Conservation (phyloP, 2,113 vertebrate genomes). For the Leptodactylus fuscus region DNA sequence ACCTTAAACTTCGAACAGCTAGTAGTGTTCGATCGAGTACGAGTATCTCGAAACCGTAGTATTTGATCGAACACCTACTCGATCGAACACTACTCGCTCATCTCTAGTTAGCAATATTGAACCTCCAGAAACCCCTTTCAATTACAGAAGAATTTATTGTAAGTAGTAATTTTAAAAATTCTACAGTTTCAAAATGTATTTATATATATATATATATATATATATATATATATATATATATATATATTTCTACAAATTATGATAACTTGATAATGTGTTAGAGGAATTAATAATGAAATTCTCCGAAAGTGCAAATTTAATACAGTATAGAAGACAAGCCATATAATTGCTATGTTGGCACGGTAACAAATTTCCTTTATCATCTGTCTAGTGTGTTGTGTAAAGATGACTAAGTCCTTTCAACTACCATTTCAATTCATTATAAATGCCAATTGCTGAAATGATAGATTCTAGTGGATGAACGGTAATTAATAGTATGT, state of each 20-base stretch:
- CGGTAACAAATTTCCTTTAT: background rate
- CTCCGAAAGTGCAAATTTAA: background rate
- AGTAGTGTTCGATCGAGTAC: too few relatives aligned
- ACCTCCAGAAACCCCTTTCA: too few relatives aligned
- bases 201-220: too few relatives aligned
- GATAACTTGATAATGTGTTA: background rate
- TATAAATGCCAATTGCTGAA: background rate
- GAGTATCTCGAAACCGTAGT: too few relatives aligned
- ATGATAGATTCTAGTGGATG: background rate
- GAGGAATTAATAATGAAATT: background rate
- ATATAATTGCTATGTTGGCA: background rate
- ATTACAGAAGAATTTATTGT: too few relatives aligned
- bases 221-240: too few relatives aligned
- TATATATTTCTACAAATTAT: background rate
- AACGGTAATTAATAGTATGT: background rate
- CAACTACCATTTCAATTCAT: background rate
- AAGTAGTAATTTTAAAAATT: too few relatives aligned
- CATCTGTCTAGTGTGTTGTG: background rate
- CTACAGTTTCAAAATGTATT: too few relatives aligned
- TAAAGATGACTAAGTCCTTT: background rate
- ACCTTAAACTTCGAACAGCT: too few relatives aligned
- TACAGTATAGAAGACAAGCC: background rate
- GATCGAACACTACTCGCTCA: too few relatives aligned
- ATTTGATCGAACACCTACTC: too few relatives aligned
- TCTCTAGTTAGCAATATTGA: too few relatives aligned